These are phyloP conservation scores for Dicerorhinus sumatrensis DNA, from an alignment of 2,113 vertebrate genomes.

Conservation along the genomic window DNA sequence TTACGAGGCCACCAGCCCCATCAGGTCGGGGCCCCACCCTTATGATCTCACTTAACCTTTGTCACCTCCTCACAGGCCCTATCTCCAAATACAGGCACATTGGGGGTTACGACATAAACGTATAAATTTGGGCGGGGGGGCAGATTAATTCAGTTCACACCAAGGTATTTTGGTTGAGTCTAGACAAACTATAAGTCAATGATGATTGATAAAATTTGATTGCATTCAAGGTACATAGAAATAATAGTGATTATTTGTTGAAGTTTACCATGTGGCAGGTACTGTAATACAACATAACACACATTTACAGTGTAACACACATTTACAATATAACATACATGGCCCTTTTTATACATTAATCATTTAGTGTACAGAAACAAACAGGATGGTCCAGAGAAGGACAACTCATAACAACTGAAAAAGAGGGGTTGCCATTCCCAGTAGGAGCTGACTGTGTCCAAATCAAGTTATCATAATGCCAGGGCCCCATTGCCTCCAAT, in stretches of 20 bases:
- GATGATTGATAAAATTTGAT: neutral
- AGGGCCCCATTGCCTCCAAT: neutral
- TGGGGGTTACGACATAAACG: neutral
- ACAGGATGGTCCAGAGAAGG: neutral
- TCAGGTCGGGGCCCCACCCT: too few species aligned
- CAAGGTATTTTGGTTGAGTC: neutral
- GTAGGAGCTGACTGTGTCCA: neutral
- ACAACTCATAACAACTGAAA: neutral
- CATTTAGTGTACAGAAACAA: neutral
- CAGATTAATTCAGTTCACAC: neutral
- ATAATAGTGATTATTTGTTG: neutral
- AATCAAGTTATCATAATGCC: neutral
- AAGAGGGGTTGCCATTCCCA: neutral
- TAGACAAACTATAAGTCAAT: neutral
- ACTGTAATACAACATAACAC: neutral
- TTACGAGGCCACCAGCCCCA: neutral
- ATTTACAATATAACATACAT: neutral
- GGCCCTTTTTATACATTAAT: too few species aligned
- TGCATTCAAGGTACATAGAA: neutral
- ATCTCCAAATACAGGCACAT: neutral
- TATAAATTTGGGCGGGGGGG: too few species aligned
- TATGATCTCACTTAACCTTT: neutral
- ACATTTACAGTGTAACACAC: neutral
- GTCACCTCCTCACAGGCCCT: too few species aligned
- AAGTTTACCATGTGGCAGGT: neutral